Conservation (phyloP, 2,888 invertebrate species). For the Argyresthia goedartella region DNA sequence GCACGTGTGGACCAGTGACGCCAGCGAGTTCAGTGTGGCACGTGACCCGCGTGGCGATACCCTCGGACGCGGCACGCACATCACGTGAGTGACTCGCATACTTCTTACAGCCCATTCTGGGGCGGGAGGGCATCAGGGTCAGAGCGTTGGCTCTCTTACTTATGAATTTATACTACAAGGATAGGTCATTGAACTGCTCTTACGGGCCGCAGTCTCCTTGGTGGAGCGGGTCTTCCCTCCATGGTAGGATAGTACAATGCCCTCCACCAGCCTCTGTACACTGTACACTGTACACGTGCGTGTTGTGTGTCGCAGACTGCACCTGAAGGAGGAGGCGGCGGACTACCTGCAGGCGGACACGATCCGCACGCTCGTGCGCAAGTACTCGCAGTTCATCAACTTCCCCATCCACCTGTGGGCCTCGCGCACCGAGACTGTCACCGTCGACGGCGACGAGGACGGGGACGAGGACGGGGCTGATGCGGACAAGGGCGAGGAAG, state of each 20-base stretch:
- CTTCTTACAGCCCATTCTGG: no score
- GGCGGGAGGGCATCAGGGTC: no score
- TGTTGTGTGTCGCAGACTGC: constrained; percentile 81
- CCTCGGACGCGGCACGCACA: constrained; percentile 89
- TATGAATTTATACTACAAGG: no score
- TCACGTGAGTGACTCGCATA: constrained; percentile 69
- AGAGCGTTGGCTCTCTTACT: no score
- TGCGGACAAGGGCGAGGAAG: constrained; percentile 26
- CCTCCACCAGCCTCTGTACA: no score
- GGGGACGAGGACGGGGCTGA: constrained; percentile 17
- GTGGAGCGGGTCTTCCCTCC: no score
- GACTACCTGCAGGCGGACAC: constrained; percentile 96
- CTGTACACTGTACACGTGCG: no score
- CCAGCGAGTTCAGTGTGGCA: constrained; percentile 87
- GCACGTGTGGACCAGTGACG: constrained; percentile 99
- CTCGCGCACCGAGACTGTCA: constrained; percentile 78
- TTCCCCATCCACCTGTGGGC: constrained; percentile 98
- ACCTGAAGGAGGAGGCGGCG: constrained; percentile 96
- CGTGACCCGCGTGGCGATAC: constrained; percentile 96
- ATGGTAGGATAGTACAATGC: no score
- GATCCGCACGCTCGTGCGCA: constrained; percentile 90
- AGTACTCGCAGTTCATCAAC: constrained; percentile 99
- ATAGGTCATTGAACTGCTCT: no score
- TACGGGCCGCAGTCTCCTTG: no score
- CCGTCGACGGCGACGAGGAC: constrained; percentile 73